Percentiles rank a stretch among this genome's conserved stretches.
phyloP scores from a whole-genome alignment of 1,140 invertebrate species.

The Ditylenchus dipsaci region DNA sequence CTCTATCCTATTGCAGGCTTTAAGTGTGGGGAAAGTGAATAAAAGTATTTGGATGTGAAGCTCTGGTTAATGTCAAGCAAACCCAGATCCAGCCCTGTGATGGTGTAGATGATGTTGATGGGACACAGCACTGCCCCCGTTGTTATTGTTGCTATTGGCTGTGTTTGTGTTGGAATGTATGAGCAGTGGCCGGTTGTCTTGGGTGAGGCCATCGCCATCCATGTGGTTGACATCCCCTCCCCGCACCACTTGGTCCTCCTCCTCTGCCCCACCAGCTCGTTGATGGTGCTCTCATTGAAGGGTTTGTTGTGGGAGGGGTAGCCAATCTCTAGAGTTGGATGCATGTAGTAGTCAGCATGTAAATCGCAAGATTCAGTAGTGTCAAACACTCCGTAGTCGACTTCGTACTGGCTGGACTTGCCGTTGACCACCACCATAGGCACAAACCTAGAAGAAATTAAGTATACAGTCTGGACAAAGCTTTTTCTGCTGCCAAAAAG shows the following conservation, averaged over 20 bases:
- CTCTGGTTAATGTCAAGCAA: too few relatives aligned
- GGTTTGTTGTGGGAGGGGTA: background rate
- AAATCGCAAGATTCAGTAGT: conserved; percentile 57
- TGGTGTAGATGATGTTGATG: background rate
- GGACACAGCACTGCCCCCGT: background rate
- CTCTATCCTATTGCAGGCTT: too few relatives aligned
- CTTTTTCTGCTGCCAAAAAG: too few relatives aligned
- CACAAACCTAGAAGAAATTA: conserved; percentile 30
- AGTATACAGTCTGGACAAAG: too few relatives aligned
- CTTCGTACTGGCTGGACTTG: conserved; percentile 61
- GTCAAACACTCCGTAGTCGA: conserved; percentile 62
- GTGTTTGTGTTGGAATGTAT: background rate
- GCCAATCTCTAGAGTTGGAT: background rate
- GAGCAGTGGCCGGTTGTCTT: background rate
- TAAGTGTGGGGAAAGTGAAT: too few relatives aligned
- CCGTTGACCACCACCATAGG: conserved; percentile 62
- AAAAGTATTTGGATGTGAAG: too few relatives aligned
- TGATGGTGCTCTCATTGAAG: background rate
- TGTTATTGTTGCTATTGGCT: background rate
- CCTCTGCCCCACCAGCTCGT: background rate
- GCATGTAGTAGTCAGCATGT: background rate
- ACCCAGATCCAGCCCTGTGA: background rate
- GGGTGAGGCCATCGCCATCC: background rate
- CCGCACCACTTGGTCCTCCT: background rate
- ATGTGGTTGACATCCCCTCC: background rate